A percentile compares a stretch with the other conserved stretches of the same genome.
Evolutionary conservation across 2,113 vertebrate genomes (phyloP).

Genomic region (Podarcis raffonei): DNA sequence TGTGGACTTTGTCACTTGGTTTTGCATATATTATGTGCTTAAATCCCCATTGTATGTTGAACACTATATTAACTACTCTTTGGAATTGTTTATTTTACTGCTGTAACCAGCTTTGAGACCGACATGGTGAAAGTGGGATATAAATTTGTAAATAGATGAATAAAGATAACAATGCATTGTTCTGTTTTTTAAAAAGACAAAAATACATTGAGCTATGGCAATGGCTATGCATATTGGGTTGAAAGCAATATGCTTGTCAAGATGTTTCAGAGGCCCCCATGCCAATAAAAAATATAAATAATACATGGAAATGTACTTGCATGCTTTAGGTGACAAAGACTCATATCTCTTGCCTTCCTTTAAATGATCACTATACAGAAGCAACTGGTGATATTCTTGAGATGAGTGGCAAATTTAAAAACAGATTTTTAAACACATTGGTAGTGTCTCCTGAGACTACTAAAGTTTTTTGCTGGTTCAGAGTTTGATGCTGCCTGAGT

Average conservation of each 20-base stretch:
- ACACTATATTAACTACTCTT: neutral
- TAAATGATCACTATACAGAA: neutral
- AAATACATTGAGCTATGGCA: constrained; percentile 2
- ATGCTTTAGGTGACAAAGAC: constrained; percentile 19
- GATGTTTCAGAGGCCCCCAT: constrained; percentile 19
- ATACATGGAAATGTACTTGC: neutral
- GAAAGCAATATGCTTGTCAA: constrained; percentile 39
- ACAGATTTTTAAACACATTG: too few relatives aligned
- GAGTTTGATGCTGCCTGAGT: neutral
- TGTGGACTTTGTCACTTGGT: neutral
- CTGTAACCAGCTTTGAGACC: too few relatives aligned
- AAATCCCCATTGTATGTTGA: neutral
- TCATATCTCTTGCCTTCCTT: constrained; percentile 1
- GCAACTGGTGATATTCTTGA: neutral
- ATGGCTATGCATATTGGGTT: constrained; percentile 58
- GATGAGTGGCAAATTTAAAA: neutral
- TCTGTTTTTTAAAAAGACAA: too few relatives aligned
- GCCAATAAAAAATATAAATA: constrained; percentile 36
- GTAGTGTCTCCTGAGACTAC: rapidly evolving
- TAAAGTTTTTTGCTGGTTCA: neutral
- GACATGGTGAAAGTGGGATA: too few relatives aligned
- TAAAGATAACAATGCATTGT: neutral
- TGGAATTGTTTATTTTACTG: neutral
- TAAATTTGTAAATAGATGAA: too few relatives aligned
- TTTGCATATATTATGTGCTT: too few relatives aligned